Base-by-base conservation (phyloP, 2,888 invertebrate species). In the Tortrix viridana region DNA sequence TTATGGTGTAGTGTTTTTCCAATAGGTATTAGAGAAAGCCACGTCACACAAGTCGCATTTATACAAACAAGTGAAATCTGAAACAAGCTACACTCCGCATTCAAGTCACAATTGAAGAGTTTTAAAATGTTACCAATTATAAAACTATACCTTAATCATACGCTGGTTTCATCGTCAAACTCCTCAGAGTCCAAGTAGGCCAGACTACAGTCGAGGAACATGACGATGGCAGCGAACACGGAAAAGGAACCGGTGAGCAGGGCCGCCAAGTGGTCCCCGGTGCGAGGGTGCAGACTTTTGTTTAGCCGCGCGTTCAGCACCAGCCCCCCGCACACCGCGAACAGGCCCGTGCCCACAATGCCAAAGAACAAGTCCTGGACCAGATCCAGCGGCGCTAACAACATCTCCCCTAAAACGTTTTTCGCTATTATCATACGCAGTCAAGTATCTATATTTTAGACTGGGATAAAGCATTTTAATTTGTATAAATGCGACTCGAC, bases 341-440 rank as follows among this genome's bases (percentile, higher is more conserved):
- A 90, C 65, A 92, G 71, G 4, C 69, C 79, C 22, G 85, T 75
- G 38, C 91, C 91, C 37, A 90, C 70, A 46, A 88, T 77, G 32
- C 88, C 87, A 74, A 82, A 91, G 79, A 82, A 90, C 80, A 91
- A 88, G 72, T 92, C 91, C 76, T 91, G 91, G 26, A 91, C 86
- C 63, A 92, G 83, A 70, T 92, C 91, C 76, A 92, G 73, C 22
- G 89, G 90, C 54, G 88, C 85, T 71, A 88, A 85, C 67, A 89
- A 73, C 79, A 89, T 82, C 75, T 92, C 91, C 57, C 91, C 91
- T 92, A 86, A 75, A 89, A 88, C 69, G 20, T 14, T 50, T 26
- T 18, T 37, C 37, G 19, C 18, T 41, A 19, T 50, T 50, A 50
- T 19, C 19, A 18, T 20, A 37, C 18, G n/a, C 18, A 19, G 20